Conservation (phyloP, 2,797 vertebrate species). For the Peromyscus melanophrys region DNA sequence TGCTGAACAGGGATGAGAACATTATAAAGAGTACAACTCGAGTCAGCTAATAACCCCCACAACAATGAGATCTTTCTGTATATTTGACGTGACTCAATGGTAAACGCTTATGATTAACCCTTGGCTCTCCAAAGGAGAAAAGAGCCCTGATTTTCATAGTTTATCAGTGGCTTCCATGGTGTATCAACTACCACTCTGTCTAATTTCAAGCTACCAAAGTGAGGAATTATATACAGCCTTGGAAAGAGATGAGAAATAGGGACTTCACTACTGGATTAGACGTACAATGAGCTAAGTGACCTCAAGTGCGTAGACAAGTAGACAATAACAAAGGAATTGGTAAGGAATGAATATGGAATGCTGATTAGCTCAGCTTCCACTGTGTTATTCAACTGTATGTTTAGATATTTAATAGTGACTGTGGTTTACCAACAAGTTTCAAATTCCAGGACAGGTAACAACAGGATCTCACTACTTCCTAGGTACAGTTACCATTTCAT, state of each 20-base stretch:
- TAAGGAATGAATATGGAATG: not conserved
- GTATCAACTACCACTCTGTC: not conserved
- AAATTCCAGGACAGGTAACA: not conserved
- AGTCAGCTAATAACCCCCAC: not conserved
- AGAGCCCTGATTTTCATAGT: not conserved
- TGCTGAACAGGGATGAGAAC: not conserved
- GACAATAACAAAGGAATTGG: not conserved
- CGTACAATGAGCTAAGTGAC: not conserved
- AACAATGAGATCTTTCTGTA: not conserved
- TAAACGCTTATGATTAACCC: not conserved
- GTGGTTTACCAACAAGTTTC: not conserved
- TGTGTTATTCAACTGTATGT: not conserved
- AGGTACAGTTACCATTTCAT: not conserved
- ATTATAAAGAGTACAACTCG: not conserved
- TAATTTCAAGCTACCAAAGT: not conserved
- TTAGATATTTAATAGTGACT: constrained; percentile 26
- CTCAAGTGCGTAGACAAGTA: not conserved
- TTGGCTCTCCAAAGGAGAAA: not conserved
- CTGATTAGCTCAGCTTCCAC: not conserved
- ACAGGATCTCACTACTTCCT: not conserved
- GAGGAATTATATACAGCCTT: not conserved
- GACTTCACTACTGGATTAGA: not conserved
- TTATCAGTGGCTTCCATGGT: not conserved
- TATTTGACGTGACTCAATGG: not conserved
- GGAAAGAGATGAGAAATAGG: not conserved